Evolutionary conservation across 2,888 invertebrate genomes (phyloP).

Genomic region (Panzeria rudis): DNA sequence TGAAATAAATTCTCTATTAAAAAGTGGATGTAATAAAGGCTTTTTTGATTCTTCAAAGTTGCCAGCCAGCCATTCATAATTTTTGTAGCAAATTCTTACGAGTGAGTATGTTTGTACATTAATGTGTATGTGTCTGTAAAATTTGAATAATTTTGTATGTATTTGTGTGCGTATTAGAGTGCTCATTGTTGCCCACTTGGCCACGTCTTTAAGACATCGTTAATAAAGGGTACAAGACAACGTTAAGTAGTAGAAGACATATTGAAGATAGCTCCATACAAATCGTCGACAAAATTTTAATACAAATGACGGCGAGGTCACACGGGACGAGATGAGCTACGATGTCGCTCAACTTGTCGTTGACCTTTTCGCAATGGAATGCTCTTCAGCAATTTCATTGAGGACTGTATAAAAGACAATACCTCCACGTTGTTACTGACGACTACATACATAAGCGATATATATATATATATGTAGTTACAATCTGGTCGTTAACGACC

Average conservation of each 20-base stretch:
- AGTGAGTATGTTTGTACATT: background rate
- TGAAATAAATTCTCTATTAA: constrained; percentile 60
- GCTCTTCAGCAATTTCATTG: too few species aligned
- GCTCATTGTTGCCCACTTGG: background rate
- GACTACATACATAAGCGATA: too few species aligned
- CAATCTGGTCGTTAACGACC: too few species aligned
- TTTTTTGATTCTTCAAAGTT: constrained; percentile 58
- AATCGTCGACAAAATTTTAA: background rate
- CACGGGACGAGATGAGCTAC: too few species aligned
- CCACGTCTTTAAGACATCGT: background rate
- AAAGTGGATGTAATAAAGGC: constrained; percentile 58
- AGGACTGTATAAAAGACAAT: too few species aligned
- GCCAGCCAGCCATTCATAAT: constrained; percentile 53
- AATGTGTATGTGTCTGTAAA: background rate
- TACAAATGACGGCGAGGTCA: too few species aligned
- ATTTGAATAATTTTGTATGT: background rate
- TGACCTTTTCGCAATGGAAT: too few species aligned
- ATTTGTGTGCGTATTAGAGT: background rate
- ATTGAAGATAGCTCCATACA: background rate
- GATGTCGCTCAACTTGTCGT: too few species aligned
- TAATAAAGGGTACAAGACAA: background rate
- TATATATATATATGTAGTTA: too few species aligned
- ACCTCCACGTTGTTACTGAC: too few species aligned
- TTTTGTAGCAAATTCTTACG: background rate
- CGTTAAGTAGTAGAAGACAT: background rate